Percentiles rank a stretch among this genome's conserved stretches.
Evolutionary conservation across 2,797 vertebrate species (phyloP).

Genomic region (Falco columbarius): DNA sequence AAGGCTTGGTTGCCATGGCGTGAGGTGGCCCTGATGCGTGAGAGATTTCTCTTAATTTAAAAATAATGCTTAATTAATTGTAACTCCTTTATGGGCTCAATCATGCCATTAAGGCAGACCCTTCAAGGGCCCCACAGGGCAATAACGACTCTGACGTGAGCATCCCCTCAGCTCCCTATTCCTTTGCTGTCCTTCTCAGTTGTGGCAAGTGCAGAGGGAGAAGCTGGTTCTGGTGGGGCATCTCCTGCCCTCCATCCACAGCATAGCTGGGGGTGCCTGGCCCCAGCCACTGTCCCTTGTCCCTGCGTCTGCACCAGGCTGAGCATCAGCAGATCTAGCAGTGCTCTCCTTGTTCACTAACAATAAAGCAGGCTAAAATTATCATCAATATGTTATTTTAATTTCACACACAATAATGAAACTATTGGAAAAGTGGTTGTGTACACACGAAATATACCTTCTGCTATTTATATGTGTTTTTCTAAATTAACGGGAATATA

Average conservation of each 20-base stretch:
- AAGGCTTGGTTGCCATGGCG: neutral
- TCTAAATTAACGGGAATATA: constrained; percentile 23
- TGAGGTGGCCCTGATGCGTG: neutral
- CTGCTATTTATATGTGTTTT: constrained; percentile 46
- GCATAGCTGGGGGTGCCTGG: accelerated
- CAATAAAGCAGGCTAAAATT: neutral
- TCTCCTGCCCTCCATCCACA: neutral
- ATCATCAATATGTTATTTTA: neutral
- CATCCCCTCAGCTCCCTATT: neutral
- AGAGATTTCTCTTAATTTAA: neutral
- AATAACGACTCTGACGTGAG: accelerated
- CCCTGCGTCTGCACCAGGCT: accelerated
- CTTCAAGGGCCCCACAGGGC: accelerated
- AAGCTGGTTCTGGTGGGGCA: accelerated
- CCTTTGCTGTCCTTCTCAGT: neutral
- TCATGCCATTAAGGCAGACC: neutral
- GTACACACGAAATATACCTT: neutral
- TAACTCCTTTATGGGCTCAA: neutral
- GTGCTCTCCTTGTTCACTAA: accelerated
- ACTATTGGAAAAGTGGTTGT: neutral
- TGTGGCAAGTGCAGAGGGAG: accelerated
- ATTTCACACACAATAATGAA: neutral
- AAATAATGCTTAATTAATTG: neutral
- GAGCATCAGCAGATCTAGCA: neutral
- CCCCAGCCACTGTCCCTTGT: accelerated